Evolutionary conservation across 2,888 invertebrate species (phyloP).

Genomic region (Nineta flava): DNA sequence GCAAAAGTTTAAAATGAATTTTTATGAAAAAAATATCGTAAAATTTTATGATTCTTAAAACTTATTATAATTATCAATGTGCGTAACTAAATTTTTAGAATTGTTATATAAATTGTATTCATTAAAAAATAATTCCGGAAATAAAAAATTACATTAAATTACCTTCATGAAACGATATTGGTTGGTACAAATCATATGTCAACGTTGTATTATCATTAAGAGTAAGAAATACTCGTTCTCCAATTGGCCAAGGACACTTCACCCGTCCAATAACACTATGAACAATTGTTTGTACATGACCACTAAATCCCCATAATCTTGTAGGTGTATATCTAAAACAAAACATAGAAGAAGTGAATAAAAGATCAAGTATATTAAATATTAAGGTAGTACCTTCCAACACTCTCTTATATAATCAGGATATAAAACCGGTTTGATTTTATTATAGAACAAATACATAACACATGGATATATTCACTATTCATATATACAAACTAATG

Average conservation of each 20-base stretch:
- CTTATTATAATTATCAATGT: too few relatives aligned
- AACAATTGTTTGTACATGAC: constrained; percentile 84
- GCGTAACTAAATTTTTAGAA: too few relatives aligned
- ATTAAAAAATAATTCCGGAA: too few relatives aligned
- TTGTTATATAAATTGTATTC: too few relatives aligned
- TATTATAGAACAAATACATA: too few relatives aligned
- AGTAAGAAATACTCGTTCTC: constrained; percentile 59
- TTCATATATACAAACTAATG: too few relatives aligned
- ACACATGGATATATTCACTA: too few relatives aligned
- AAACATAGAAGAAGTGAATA: constrained; percentile 2
- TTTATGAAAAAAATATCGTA: too few relatives aligned
- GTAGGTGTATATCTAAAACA: constrained; percentile 69
- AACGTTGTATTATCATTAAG: constrained; percentile 75
- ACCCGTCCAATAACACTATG: constrained; percentile 81
- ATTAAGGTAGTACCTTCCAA: background rate
- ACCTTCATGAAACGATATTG: constrained; percentile 58
- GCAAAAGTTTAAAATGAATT: too few relatives aligned
- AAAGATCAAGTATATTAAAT: background rate
- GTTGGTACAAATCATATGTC: constrained; percentile 84
- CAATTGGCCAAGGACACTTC: constrained; percentile 76
- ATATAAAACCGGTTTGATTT: too few relatives aligned
- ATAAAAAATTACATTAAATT: constrained; percentile 1
- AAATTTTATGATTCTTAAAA: too few relatives aligned
- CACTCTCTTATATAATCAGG: too few relatives aligned
- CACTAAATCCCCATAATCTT: constrained; percentile 87